phyloP scores from a whole-genome alignment of 2,113 vertebrate genomes.

The Sturnus vulgaris region DNA sequence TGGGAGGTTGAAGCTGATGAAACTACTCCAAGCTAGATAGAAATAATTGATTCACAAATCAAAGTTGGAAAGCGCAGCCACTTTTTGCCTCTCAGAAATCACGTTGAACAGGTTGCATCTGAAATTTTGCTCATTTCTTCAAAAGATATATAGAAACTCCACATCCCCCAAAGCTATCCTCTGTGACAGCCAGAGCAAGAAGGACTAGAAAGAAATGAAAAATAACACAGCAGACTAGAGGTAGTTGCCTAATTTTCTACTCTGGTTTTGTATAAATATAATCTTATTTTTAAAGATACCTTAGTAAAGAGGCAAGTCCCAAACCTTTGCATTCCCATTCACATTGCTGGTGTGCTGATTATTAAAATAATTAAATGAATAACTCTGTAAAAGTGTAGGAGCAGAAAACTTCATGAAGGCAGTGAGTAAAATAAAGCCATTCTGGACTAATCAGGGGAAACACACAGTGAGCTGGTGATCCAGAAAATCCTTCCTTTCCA shows the following conservation, averaged over 20 bases:
- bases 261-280: not conserved
- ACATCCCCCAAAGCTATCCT: not conserved
- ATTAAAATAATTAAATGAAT: not conserved
- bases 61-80: not conserved
- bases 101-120: not conserved
- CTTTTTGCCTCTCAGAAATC: slow-evolving; percentile 9
- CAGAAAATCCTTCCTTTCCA: not conserved
- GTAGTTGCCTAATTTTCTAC: not conserved
- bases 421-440: not conserved
- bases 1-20: not conserved
- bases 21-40: not conserved
- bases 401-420: not conserved
- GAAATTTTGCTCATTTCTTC: slow-evolving; percentile 12
- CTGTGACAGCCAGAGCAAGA: not conserved
- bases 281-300: not conserved
- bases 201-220: not conserved
- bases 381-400: not conserved
- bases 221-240: not conserved
- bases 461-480: accelerated
- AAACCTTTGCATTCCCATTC: not conserved
- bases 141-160: not conserved
- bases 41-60: slow-evolving; percentile 37
- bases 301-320: not conserved
- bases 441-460: not conserved
- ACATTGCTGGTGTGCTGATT: not conserved